Evolutionary conservation across 2,888 invertebrate species (phyloP).

Genomic region (Biston betularia): DNA sequence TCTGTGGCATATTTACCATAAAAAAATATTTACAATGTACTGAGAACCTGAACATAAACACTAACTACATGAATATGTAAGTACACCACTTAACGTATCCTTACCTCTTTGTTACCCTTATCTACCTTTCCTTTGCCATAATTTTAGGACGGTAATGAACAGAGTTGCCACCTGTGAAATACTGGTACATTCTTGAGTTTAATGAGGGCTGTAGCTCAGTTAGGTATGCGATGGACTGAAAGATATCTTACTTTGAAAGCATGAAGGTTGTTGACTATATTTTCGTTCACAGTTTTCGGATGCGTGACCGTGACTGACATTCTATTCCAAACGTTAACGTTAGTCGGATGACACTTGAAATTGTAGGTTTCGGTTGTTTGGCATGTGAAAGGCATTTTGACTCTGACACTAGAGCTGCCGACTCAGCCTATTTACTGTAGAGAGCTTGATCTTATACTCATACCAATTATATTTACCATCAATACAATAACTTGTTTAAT

Average conservation of each 20-base stretch:
- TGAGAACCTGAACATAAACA: constrained; percentile 30
- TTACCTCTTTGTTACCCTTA: constrained; percentile 46
- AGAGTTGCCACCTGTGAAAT: constrained; percentile 44
- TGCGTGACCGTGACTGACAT: too few species aligned
- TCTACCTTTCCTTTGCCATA: constrained; percentile 48
- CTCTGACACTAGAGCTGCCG: too few species aligned
- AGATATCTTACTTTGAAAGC: constrained; percentile 7
- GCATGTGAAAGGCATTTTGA: too few species aligned
- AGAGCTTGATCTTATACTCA: too few species aligned
- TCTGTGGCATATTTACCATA: neutral
- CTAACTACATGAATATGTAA: constrained; percentile 47
- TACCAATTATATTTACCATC: too few species aligned
- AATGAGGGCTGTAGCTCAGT: constrained; percentile 28
- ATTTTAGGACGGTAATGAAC: constrained; percentile 53
- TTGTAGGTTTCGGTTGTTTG: too few species aligned
- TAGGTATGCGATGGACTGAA: constrained; percentile 21
- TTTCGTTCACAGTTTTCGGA: too few species aligned
- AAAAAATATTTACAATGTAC: constrained; percentile 18
- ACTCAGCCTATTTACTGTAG: too few species aligned
- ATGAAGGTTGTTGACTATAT: neutral
- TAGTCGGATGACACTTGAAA: too few species aligned
- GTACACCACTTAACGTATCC: constrained; percentile 44
- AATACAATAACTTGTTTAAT: too few species aligned
- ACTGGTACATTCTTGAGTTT: constrained; percentile 21
- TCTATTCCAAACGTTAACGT: too few species aligned